Conservation (phyloP, 1,140 invertebrate genomes). For the Alviniconcha marisindica region DNA sequence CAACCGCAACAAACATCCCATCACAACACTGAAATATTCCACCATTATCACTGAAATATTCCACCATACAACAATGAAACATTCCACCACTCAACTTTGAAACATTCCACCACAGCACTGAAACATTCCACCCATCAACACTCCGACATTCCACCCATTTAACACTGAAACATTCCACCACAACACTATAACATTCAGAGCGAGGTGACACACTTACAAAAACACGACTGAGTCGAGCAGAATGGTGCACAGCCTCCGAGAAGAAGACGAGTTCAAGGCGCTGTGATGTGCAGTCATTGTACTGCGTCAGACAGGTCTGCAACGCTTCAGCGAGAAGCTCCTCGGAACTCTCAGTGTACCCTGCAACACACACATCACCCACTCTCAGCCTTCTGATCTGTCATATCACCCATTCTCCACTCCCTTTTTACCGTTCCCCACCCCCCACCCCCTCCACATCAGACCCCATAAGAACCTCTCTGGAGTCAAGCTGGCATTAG, state of each 20-base stretch:
- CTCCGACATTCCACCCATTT: too few species aligned
- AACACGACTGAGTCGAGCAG: conserved; percentile 72
- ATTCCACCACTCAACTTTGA: not conserved
- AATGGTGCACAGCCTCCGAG: conserved; percentile 70
- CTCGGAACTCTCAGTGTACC: conserved; percentile 66
- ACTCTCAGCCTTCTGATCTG: too few species aligned
- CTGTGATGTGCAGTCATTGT: conserved; percentile 70
- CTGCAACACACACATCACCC: conserved; percentile 57
- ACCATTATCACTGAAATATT: too few species aligned
- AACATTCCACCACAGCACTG: not conserved
- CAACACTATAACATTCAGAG: too few species aligned
- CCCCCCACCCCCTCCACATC: too few species aligned
- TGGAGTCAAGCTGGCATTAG: too few species aligned
- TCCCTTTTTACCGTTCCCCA: too few species aligned
- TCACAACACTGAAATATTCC: too few species aligned
- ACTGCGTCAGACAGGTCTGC: conserved; percentile 66
- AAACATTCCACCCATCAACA: not conserved
- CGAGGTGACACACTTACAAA: conserved; percentile 64
- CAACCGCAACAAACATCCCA: too few species aligned
- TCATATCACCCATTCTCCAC: too few species aligned
- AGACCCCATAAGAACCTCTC: too few species aligned
- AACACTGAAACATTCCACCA: too few species aligned
- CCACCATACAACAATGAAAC: not conserved
- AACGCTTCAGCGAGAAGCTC: conserved; percentile 64
- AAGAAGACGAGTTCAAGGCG: conserved; percentile 73